These are phyloP conservation scores for Dermolepida albohirtum DNA, from an alignment of 2,888 invertebrate genomes.

Conservation along the genomic window DNA sequence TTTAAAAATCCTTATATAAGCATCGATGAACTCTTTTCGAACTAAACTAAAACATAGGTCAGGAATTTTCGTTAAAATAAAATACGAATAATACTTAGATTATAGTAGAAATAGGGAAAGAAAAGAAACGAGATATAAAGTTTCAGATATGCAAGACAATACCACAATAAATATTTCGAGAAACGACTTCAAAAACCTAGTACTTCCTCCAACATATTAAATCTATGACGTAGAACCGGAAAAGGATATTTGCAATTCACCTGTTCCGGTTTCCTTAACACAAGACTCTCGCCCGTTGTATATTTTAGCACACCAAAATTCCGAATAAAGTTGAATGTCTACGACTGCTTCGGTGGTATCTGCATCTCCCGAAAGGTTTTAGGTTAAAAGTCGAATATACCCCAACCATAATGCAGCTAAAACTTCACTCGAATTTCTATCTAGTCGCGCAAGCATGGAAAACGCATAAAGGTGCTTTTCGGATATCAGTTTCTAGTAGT, in stretches of 20 bases:
- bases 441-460: conserved; percentile 3
- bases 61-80: no score
- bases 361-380: conserved; percentile 11
- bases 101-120: no score
- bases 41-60: no score
- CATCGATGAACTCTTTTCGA: no score
- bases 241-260: conserved; percentile 26
- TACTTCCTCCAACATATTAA: conserved; percentile 1
- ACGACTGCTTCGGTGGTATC: conserved; percentile 5
- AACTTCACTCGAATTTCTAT: not conserved
- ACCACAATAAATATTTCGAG: no score
- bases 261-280: conserved; percentile 18
- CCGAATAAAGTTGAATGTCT: conserved; percentile 26
- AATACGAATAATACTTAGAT: no score
- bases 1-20: no score
- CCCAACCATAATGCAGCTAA: not conserved
- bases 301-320: conserved; percentile 25
- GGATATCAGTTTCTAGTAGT: conserved; percentile 20
- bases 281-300: conserved; percentile 1
- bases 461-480: conserved; percentile 23
- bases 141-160: no score
- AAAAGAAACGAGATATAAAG: no score
- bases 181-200: no score
- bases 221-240: conserved; percentile 5
- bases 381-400: conserved; percentile 35